Evolutionary conservation across 2,113 vertebrate genomes (phyloP).

Genomic region (Colistium nudipinnis): DNA sequence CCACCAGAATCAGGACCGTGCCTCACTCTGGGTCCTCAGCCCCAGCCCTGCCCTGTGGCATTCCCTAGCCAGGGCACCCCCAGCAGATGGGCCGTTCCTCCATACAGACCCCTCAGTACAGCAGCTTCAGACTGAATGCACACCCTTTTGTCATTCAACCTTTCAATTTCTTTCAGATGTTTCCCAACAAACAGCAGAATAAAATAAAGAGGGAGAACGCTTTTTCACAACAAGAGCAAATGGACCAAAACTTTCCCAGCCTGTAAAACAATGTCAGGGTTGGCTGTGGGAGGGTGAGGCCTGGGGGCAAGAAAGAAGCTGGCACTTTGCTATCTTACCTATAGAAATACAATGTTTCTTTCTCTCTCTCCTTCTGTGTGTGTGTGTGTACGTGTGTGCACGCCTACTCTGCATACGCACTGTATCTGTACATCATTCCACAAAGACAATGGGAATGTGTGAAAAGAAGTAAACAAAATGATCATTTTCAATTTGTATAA

Average conservation of each 20-base stretch:
- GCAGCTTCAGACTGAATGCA: constrained; percentile 73
- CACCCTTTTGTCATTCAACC: constrained; percentile 75
- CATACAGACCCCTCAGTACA: constrained; percentile 69
- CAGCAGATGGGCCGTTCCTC: constrained; percentile 73
- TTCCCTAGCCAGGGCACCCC: constrained; percentile 65
- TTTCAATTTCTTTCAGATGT: constrained; percentile 84
- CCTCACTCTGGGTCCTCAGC: constrained; percentile 35
- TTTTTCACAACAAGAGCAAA: constrained; percentile 78
- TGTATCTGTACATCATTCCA: constrained; percentile 52
- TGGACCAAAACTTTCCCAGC: constrained; percentile 78
- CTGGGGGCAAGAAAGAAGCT: constrained; percentile 66
- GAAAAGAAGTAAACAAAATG: constrained; percentile 14
- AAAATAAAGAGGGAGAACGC: constrained; percentile 77
- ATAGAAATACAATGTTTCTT: constrained; percentile 78
- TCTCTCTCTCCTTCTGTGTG: constrained; percentile 12
- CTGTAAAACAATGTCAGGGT: constrained; percentile 80
- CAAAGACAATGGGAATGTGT: constrained; percentile 21
- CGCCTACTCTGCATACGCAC: constrained; percentile 2
- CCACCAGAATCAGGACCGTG: constrained; percentile 47
- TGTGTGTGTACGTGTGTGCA: constrained; percentile 53
- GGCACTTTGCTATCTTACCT: constrained; percentile 79
- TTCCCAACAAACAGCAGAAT: constrained; percentile 84
- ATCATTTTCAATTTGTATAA: not conserved
- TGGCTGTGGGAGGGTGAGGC: constrained; percentile 67
- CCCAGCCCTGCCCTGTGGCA: constrained; percentile 49